These are phyloP conservation scores for Platyura marginata DNA, from an alignment of 1,140 invertebrate species.

Conservation along the genomic window DNA sequence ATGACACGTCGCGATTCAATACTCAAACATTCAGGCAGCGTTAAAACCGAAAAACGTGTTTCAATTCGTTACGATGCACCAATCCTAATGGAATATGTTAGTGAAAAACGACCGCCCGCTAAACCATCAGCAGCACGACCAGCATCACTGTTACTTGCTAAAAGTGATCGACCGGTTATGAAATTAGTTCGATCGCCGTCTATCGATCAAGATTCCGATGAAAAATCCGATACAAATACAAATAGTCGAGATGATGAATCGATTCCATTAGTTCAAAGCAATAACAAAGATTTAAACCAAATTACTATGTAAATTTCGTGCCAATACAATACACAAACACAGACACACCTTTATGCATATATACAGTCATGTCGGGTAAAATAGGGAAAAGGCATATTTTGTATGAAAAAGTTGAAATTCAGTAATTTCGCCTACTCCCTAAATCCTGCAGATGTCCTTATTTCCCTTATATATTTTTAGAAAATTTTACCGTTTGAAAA, in stretches of 20 bases:
- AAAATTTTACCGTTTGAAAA: no score
- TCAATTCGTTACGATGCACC: slow-evolving; percentile 15
- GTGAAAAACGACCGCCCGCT: slow-evolving; percentile 9
- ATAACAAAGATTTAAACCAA: background rate
- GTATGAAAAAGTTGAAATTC: no score
- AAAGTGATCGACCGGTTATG: slow-evolving; percentile 15
- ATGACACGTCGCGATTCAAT: slow-evolving; percentile 19
- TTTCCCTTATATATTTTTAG: no score
- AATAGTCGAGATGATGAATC: slow-evolving; percentile 16
- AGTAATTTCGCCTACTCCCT: no score
- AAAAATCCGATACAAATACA: slow-evolving; percentile 12
- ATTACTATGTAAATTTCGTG: no score
- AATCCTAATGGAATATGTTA: slow-evolving; percentile 18
- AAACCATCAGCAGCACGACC: slow-evolving; percentile 9
- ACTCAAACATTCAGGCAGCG: slow-evolving; percentile 19
- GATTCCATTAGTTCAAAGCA: slow-evolving; percentile 14
- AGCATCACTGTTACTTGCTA: slow-evolving; percentile 20
- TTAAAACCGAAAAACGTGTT: slow-evolving; percentile 15
- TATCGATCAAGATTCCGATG: slow-evolving; percentile 19
- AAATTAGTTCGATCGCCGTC: slow-evolving; percentile 21
- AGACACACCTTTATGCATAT: no score
- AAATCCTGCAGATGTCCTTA: no score
- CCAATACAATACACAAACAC: no score
- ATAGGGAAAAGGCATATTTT: no score
- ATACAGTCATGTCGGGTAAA: no score